Evolutionary conservation across 2,797 vertebrate genomes (phyloP).

Genomic region (Danio aesculapii): DNA sequence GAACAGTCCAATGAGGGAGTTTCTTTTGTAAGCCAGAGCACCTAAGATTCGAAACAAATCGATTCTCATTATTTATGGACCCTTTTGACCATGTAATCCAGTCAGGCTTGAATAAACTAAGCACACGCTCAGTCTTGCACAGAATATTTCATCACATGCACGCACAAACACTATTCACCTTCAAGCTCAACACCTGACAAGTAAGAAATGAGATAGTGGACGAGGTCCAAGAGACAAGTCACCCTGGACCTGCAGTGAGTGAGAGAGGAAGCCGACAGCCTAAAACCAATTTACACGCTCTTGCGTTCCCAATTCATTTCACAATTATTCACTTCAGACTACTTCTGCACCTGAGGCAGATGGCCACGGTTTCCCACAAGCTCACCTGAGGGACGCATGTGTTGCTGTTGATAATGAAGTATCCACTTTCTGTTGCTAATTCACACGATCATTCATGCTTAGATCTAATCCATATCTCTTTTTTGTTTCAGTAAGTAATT

Average conservation of each 20-base stretch:
- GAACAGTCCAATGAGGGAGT: not conserved
- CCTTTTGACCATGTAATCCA: conserved; percentile 18
- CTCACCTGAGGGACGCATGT: not conserved
- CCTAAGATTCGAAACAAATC: conserved; percentile 6
- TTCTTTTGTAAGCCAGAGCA: not conserved
- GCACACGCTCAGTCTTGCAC: conserved; percentile 8
- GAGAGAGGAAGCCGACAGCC: conserved; percentile 18
- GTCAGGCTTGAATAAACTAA: conserved; percentile 27
- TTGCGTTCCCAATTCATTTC: conserved; percentile 29
- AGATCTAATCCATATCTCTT: not conserved
- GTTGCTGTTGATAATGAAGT: conserved; percentile 25
- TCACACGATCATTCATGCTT: conserved; percentile 29
- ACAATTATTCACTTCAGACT: conserved; percentile 33
- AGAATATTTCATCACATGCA: conserved; percentile 17
- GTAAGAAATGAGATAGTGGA: conserved; percentile 20
- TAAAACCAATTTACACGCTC: conserved; percentile 30
- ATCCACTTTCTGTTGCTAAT: conserved; percentile 11
- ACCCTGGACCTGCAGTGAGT: conserved; percentile 20
- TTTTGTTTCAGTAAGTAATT: not conserved
- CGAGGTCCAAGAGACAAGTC: conserved; percentile 12
- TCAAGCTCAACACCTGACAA: conserved; percentile 19
- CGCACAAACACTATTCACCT: conserved; percentile 5
- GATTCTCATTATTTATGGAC: conserved; percentile 27
- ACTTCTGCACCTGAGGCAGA: conserved; percentile 35
- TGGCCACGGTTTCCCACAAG: conserved; percentile 7